Evolutionary conservation across 2,888 invertebrate genomes (phyloP), one percentile per base, ranked within the genome.

Genomic region (Cylloceria caligata): DNA sequence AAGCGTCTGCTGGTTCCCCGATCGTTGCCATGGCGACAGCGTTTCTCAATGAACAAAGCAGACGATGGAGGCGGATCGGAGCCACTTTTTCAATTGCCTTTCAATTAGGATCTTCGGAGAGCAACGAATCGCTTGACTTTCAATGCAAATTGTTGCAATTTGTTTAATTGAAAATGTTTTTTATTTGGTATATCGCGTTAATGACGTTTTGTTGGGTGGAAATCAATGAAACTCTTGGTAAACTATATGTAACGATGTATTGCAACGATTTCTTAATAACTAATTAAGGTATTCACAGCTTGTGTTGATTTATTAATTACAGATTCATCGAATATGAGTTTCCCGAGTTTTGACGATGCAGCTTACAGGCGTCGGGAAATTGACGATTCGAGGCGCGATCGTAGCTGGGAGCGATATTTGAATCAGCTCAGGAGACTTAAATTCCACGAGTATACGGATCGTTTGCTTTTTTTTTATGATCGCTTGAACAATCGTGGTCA

Each of bases 331-430:
- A 39, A 45, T n/a, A 16, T 16, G 69, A 69, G 34, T 16, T 13
- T 9, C 13, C 21, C 30, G 13, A 55, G 57, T n/a, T 64, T 77
- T 11, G 39, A 57, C 3, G 16, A 64, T 47, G 19, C 13, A n/a
- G 47, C 13, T 0, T n/a, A 47, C n/a, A 5, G 21, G n/a, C n/a
- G 27, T 16, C 52, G 68, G 0, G 60, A 60, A 36, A 52, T 82
- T 13, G 49, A 79, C 49, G 74, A 79, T n/a, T n/a, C 45, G 16
- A 42, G 19, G 16, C 30, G 42, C 1, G 82, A 82, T 71, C 75
- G 74, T 1, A 65, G 71, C 19, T 82, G 79, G 79, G 65, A 71
- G 9, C 57, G 74, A 27, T 74, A 75, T 71, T 11, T 82, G 11
- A 60, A 65, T 49, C 47, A 71, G 21, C 49, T 82, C 42, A 65